phyloP scores from a whole-genome alignment of 2,113 vertebrate species.

The Miniopterus natalensis region DNA sequence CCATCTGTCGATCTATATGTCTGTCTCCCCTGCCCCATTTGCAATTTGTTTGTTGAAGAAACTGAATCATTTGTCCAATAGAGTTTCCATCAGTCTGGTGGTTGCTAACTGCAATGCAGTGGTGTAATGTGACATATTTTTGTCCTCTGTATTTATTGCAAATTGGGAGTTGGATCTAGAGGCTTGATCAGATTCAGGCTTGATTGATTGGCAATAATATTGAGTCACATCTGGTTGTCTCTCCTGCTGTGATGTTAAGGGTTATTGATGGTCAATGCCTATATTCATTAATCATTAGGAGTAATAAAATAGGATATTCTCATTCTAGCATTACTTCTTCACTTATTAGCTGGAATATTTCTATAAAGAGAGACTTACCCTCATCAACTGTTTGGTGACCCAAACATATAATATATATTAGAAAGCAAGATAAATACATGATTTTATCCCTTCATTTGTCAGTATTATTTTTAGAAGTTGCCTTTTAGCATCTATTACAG shows the following conservation, averaged over 20 bases:
- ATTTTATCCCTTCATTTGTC: not conserved
- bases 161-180: not conserved
- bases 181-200: not conserved
- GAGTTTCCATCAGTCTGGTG: not conserved
- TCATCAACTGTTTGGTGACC: not conserved
- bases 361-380: conserved; percentile 8
- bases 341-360: not conserved
- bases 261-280: not conserved
- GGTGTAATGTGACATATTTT: not conserved
- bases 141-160: not conserved
- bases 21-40: not conserved
- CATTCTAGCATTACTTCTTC: not conserved
- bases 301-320: conserved; percentile 43
- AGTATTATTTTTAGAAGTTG: conserved; percentile 18
- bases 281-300: conserved; percentile 33
- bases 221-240: not conserved
- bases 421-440: conserved; percentile 40
- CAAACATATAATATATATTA: not conserved
- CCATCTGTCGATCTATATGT: not conserved
- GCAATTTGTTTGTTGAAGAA: conserved; percentile 29
- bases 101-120: not conserved
- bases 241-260: conserved; percentile 8
- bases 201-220: conserved; percentile 22
- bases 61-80: not conserved
- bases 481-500: not conserved